phyloP scores from a whole-genome alignment of 2,113 vertebrate genomes.

The Mohoua ochrocephala region DNA sequence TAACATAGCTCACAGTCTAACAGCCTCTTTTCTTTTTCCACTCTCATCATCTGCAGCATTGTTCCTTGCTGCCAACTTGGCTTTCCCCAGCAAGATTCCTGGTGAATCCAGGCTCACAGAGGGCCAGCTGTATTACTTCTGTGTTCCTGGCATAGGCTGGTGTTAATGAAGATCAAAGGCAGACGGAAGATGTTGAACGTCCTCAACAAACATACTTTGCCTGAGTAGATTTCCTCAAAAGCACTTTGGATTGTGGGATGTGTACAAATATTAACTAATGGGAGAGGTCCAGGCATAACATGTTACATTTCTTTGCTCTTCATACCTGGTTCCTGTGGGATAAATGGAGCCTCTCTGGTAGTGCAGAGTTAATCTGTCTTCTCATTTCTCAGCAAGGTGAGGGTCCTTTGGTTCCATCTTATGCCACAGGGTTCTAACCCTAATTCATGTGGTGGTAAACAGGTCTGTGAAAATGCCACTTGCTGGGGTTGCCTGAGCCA shows the following conservation, averaged over 20 bases:
- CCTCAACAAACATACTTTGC: not conserved
- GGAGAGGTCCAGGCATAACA: not conserved
- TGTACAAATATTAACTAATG: accelerated
- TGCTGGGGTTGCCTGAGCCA: not conserved
- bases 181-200: not conserved
- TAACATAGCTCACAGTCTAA: not conserved
- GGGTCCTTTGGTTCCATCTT: not conserved
- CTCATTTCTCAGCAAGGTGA: not conserved
- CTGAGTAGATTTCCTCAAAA: not conserved
- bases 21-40: not conserved
- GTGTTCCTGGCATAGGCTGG: not conserved
- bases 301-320: not conserved
- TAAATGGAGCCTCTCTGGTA: not conserved
- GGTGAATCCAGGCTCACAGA: not conserved
- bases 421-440: not conserved
- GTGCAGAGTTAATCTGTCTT: not conserved
- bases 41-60: not conserved
- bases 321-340: not conserved
- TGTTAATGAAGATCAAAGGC: not conserved
- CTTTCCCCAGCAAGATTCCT: not conserved
- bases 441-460: not conserved
- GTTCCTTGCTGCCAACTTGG: not conserved
- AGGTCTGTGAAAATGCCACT: not conserved
- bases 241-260: not conserved
- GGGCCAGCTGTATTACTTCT: not conserved